phyloP scores from a whole-genome alignment of 2,888 invertebrate genomes.

The Tipula helvola region DNA sequence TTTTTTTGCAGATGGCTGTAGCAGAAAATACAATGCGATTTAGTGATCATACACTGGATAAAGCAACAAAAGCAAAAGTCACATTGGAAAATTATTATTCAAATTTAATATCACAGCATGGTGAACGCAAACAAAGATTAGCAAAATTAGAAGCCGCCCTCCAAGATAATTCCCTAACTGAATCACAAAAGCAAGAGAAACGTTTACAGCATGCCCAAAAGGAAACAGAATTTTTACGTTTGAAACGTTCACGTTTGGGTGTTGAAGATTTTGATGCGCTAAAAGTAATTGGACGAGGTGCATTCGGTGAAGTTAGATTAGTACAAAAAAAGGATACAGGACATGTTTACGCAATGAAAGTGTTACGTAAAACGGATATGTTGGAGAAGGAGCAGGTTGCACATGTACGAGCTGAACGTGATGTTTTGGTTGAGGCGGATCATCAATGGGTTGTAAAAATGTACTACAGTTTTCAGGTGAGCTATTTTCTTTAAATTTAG shows the following conservation, averaged over 20 bases:
- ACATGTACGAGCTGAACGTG: slow-evolving; percentile 95
- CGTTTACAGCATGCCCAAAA: slow-evolving; percentile 93
- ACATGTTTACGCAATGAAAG: slow-evolving; percentile 99
- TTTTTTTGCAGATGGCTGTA: slow-evolving; percentile 48
- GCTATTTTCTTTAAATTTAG: background rate
- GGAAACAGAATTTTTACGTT: slow-evolving; percentile 94
- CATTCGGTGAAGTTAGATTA: slow-evolving; percentile 88
- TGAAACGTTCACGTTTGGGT: slow-evolving; percentile 89
- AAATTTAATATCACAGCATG: slow-evolving; percentile 94
- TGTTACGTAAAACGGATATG: slow-evolving; percentile 97
- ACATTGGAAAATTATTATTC: slow-evolving; percentile 98
- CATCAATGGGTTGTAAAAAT: slow-evolving; percentile 99
- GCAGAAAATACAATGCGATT: slow-evolving; percentile 78
- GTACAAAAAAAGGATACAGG: slow-evolving; percentile 99
- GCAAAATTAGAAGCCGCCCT: slow-evolving; percentile 93
- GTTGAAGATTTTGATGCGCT: slow-evolving; percentile 98
- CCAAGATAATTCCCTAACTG: slow-evolving; percentile 88
- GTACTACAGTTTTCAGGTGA: slow-evolving; percentile 91
- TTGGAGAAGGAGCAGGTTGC: slow-evolving; percentile 97
- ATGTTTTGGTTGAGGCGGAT: slow-evolving; percentile 97
- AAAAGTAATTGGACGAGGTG: slow-evolving; percentile 90
- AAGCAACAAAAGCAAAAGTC: slow-evolving; percentile 97
- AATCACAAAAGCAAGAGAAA: slow-evolving; percentile 78
- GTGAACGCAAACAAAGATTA: slow-evolving; percentile 89
- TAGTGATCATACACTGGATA: slow-evolving; percentile 95